These are phyloP conservation scores for Abramis brama DNA, from an alignment of 2,113 vertebrate species.

Conservation along the genomic window DNA sequence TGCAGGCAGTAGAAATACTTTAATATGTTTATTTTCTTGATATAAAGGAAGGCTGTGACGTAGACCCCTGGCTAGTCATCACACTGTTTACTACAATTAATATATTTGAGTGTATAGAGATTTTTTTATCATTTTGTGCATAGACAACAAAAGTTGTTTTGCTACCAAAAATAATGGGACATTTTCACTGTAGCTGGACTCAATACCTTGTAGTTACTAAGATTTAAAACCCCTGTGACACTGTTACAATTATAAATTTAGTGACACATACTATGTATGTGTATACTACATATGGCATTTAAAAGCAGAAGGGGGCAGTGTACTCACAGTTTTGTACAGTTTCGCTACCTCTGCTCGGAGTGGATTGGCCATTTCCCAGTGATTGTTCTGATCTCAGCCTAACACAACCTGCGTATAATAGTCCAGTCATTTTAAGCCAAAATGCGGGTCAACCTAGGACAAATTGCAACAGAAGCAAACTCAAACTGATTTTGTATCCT, in stretches of 20 bases:
- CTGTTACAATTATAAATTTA: too few relatives aligned
- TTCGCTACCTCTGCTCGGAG: slow-evolving; percentile 81
- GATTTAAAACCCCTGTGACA: too few relatives aligned
- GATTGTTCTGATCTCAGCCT: not conserved
- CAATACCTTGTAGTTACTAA: not conserved
- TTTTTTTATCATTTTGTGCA: too few relatives aligned
- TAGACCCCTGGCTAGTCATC: not conserved
- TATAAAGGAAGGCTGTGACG: not conserved
- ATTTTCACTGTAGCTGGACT: not conserved
- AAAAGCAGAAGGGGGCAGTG: not conserved
- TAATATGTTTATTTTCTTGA: not conserved
- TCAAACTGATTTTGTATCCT: too few relatives aligned
- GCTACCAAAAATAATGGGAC: too few relatives aligned
- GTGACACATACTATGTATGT: too few relatives aligned
- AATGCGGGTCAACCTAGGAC: too few relatives aligned
- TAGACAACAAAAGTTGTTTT: too few relatives aligned
- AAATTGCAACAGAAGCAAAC: too few relatives aligned
- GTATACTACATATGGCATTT: not conserved
- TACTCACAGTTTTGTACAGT: slow-evolving; percentile 86
- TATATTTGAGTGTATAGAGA: too few relatives aligned
- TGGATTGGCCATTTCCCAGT: slow-evolving; percentile 74
- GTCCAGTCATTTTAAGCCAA: too few relatives aligned
- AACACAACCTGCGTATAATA: not conserved
- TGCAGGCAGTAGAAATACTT: not conserved
- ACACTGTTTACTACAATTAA: not conserved